Conservation (phyloP, 2,113 vertebrate species). For the Pao palembangensis region DNA sequence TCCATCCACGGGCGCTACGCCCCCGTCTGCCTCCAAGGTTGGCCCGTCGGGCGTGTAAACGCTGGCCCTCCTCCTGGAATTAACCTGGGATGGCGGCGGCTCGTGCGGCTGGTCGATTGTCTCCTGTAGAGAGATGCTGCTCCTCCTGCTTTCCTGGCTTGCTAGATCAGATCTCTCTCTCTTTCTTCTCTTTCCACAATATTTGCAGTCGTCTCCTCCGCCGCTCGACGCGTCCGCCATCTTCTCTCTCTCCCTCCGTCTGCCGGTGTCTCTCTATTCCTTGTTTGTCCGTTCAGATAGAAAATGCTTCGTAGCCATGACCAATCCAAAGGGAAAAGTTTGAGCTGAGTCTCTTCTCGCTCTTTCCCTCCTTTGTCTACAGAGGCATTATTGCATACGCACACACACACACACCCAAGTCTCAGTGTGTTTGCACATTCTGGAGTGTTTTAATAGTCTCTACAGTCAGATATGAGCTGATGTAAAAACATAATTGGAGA, state of each 20-base stretch:
- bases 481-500: too few relatives aligned
- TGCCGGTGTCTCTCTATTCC: constrained; percentile 18
- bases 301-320: constrained; percentile 69
- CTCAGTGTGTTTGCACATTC: too few relatives aligned
- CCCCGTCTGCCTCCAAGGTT: not conserved
- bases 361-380: constrained; percentile 47
- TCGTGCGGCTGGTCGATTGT: not conserved
- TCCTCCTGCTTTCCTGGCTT: not conserved
- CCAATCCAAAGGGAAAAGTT: constrained; percentile 67
- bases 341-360: constrained; percentile 45
- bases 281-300: constrained; percentile 49
- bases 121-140: not conserved
- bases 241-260: not conserved
- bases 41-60: too few relatives aligned
- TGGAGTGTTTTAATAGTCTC: too few relatives aligned
- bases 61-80: too few relatives aligned
- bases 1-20: too few relatives aligned
- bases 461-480: too few relatives aligned
- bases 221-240: too few relatives aligned
- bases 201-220: not conserved
- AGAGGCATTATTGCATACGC: constrained; percentile 24
- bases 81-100: too few relatives aligned
- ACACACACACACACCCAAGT: not conserved
- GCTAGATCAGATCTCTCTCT: not conserved
- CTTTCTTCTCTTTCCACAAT: not conserved